A percentile compares a stretch with the other conserved stretches of the same genome.
phyloP scores from a whole-genome alignment of 2,797 vertebrate species.

The Coilia nasus region DNA sequence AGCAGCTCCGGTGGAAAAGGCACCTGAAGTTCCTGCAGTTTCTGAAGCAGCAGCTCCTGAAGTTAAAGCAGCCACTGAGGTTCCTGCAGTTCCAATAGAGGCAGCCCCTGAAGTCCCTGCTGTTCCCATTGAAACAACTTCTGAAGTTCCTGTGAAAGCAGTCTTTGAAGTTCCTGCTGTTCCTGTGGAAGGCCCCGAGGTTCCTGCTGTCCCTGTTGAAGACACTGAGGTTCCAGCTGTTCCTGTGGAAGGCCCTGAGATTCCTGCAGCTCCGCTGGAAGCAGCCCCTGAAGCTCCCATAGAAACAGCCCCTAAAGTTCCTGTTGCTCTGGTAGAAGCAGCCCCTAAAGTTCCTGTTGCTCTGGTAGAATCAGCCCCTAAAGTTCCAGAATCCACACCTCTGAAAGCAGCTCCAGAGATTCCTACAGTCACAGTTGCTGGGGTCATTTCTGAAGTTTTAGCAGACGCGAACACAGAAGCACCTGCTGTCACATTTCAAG shows the following conservation, averaged over 20 bases:
- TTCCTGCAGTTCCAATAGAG: background rate
- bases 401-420: background rate
- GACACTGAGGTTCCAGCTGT: background rate
- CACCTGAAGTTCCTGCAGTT: background rate
- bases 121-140: background rate
- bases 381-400: no score
- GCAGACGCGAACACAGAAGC: no score
- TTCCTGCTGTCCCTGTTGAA: no score
- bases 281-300: background rate
- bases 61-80: background rate
- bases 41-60: background rate
- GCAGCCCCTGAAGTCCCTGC: background rate
- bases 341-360: no score
- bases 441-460: no score
- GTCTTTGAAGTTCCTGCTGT: no score
- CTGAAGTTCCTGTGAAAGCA: background rate
- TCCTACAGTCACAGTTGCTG: no score
- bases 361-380: no score
- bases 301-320: no score
- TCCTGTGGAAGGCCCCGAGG: no score
- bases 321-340: no score
- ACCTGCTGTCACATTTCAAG: background rate
- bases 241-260: background rate
- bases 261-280: conserved; percentile 9
- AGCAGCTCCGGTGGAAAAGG: background rate